A percentile compares a stretch with the other conserved stretches of the same genome.
Evolutionary conservation across 1,140 invertebrate species (phyloP).

Genomic region (Palaemon carinicauda): DNA sequence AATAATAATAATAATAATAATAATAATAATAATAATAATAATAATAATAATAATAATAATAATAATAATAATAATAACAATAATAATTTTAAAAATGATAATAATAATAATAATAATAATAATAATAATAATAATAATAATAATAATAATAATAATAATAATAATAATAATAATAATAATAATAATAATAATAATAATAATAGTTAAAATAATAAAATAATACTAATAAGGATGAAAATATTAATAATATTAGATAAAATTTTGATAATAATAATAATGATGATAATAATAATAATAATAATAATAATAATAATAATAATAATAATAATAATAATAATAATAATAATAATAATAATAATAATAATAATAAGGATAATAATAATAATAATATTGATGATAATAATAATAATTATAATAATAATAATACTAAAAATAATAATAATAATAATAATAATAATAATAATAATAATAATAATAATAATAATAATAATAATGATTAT

Average conservation of each 20-base stretch:
- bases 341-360: no score
- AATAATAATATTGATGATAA: no score
- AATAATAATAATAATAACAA: neutral
- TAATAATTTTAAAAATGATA: no score
- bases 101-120: neutral
- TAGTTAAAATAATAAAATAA: neutral
- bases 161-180: conserved; percentile 13
- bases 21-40: conserved; percentile 11
- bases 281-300: neutral
- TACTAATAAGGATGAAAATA: no score
- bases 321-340: no score
- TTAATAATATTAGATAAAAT: neutral
- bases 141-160: neutral
- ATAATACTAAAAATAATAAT: no score
- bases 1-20: neutral
- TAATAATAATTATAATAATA: no score
- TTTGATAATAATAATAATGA: neutral
- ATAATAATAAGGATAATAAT: no score
- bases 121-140: conserved; percentile 11
- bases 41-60: conserved; percentile 4
- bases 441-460: no score
- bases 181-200: conserved; percentile 11
- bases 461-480: no score
- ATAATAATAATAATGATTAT: no score
- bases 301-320: neutral